Evolutionary conservation across 2,888 invertebrate species (phyloP), one percentile per base, ranked within the genome.

Genomic region (Yponomeuta cagnagella): DNA sequence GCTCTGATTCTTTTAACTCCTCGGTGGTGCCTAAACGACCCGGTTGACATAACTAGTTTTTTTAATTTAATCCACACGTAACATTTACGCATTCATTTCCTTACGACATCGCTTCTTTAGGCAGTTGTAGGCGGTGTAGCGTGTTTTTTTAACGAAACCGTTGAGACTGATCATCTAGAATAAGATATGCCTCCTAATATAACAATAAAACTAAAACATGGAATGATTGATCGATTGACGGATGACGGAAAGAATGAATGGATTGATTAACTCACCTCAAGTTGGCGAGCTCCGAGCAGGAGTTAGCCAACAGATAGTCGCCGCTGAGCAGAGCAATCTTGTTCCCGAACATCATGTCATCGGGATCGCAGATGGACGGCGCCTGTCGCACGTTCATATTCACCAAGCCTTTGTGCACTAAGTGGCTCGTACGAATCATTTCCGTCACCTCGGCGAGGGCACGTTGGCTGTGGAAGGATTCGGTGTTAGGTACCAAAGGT

Each of bases 361-460:
- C 89, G 0, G 94, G 92, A 64, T 94, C 93, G 71, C 91, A 89
- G 0, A 90, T 88, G 63, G 89, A 81, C 0, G 94, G 93, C 78
- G 95, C 95, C 31, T 37, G 52, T 10, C 91, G 82, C 1, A 94
- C 93, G 84, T 96, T 95, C 81, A 97, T 94, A 85, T 98, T 97
- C 31, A 98, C 96, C 72, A 98, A 93, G 5, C 95, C 97, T 83
- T 95, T 96, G 88, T 99, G 98, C 15, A 98, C 96, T 74, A 98
- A 92, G 84, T 97, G 96, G 31, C 98, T 97, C 0, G 98, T 98
- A 68, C 98, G 94, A 74, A 98, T 98, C 97, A 98, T 97, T 92
- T 98, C 98, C 0, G 97, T 97, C n/a, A 98, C 97, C 88, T 98
- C 98, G 0, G 98, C 98, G 70, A 98, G 87, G 2, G 96, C 96